A percentile compares a stretch with the other conserved stretches of the same genome.
Conservation (phyloP, 2,888 invertebrate genomes). For the Nemoura dubitans region DNA sequence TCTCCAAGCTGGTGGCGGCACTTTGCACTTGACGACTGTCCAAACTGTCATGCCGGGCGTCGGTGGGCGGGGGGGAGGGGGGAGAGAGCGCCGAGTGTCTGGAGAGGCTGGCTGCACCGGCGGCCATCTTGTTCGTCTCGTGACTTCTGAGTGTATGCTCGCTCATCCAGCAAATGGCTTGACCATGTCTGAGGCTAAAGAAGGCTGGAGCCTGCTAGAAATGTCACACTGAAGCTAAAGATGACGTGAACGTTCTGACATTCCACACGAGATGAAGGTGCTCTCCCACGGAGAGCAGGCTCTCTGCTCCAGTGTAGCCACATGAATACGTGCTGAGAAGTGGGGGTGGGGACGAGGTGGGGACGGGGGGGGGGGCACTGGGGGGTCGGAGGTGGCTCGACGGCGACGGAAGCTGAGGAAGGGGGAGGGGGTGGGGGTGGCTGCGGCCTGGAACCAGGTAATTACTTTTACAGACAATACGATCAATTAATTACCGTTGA, state of each 20-base stretch:
- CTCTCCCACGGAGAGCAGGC: no score
- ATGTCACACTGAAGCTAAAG: no score
- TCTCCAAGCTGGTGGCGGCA: not conserved
- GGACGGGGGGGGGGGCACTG: not conserved
- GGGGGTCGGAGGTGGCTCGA: not conserved
- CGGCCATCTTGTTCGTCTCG: no score
- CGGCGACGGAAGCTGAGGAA: not conserved
- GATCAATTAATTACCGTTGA: constrained; percentile 63
- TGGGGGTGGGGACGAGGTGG: no score
- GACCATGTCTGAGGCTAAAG: no score
- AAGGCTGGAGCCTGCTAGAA: no score
- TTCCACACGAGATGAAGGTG: no score
- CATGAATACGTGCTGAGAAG: no score
- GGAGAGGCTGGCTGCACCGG: not conserved
- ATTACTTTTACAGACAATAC: constrained; percentile 63
- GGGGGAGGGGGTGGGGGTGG: not conserved
- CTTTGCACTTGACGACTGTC: not conserved
- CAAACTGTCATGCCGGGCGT: not conserved
- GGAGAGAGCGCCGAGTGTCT: not conserved
- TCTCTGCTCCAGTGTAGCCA: no score
- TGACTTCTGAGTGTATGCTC: no score
- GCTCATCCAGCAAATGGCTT: no score
- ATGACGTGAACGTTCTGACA: no score
- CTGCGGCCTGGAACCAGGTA: constrained; percentile 57
- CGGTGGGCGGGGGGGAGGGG: not conserved